Conservation (phyloP, 1,140 invertebrate genomes). For the Phortica variegata region DNA sequence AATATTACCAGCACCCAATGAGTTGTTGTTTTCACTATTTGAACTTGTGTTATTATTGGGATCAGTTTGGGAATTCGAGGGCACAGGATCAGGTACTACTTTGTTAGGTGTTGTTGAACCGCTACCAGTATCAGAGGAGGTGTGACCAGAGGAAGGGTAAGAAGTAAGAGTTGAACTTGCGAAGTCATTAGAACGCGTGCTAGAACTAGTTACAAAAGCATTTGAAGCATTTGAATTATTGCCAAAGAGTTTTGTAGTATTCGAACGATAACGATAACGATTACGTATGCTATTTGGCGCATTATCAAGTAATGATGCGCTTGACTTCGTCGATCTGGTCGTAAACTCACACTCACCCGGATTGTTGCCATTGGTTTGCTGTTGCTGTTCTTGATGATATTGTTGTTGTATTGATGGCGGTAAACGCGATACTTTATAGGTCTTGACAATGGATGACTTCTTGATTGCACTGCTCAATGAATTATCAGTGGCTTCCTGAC, state of each 20-base stretch:
- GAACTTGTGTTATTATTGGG: slow-evolving; percentile 11
- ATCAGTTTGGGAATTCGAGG: slow-evolving; percentile 1
- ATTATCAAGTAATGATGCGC: not conserved
- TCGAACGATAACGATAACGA: slow-evolving; percentile 41
- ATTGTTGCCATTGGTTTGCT: slow-evolving; percentile 2
- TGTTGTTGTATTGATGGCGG: slow-evolving; percentile 45
- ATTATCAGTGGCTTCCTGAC: slow-evolving; percentile 57
- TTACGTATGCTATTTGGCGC: slow-evolving; percentile 6
- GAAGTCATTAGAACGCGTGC: slow-evolving; percentile 14
- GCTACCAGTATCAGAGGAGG: slow-evolving; percentile 21
- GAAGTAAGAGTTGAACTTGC: slow-evolving; percentile 14
- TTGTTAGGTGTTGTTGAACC: slow-evolving; percentile 32
- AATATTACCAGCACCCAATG: slow-evolving; percentile 28
- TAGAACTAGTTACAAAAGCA: slow-evolving; percentile 35
- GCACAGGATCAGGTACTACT: slow-evolving; percentile 18
- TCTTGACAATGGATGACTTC: slow-evolving; percentile 50
- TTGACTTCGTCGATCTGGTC: not conserved
- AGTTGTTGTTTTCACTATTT: slow-evolving; percentile 4
- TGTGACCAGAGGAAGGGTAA: no score
- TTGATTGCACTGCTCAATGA: slow-evolving; percentile 41
- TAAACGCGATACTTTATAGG: slow-evolving; percentile 44
- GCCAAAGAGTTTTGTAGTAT: slow-evolving; percentile 38
- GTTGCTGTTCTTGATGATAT: slow-evolving; percentile 14
- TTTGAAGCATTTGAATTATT: slow-evolving; percentile 26
- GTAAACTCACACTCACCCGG: slow-evolving; percentile 11